Base-by-base conservation (phyloP, 2,888 invertebrate genomes). In the Plebejus melissa region DNA sequence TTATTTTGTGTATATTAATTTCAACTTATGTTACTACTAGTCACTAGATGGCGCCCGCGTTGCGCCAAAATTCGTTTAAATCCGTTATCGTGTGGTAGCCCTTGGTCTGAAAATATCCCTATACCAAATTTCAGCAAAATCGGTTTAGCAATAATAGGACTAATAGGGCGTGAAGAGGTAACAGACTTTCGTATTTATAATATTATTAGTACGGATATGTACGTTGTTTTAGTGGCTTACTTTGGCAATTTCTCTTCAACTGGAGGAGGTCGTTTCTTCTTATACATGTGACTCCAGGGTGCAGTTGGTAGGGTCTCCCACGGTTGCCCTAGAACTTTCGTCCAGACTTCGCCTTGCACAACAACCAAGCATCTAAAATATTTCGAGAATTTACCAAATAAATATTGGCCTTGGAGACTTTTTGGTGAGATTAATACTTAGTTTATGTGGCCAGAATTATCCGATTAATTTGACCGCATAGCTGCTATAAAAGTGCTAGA, bases 241-340 rank as follows among this genome's bases (percentile, higher is more conserved):
- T 91, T 91, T 57, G 87, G 82, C 4, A 84, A 76, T 0, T 81
- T 76, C 1, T 81, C 82, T 5, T 88, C 89, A 0, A 80, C 79
- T 0, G 92, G 93, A 0, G 93, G 93, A 0, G 93, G 93, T 69
- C 89, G 88, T 86, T 93, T 93, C 92, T 91, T 93, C 83, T 93
- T 93, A 83, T 93, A 93, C 93, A 93, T 93, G 84, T 93, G 93
- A 70, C 92, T 92, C 93, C 93, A 93, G 13, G 93, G 93, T 0
- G 93, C 93, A 0, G 93, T 92, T 0, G 93, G 91, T 0, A 93
- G 82, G 1, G 87, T 85, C 82, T 93, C 93, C 93, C 93, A 93
- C 0, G 93, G 93, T 79, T 93, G 93, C 0, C 93, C 93, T 60
- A 92, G 82, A 41, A 93, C 93, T 1, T 90, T 81, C 0, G 93